Evolutionary conservation across 2,888 invertebrate genomes (phyloP).

Genomic region (Suillia variegata): DNA sequence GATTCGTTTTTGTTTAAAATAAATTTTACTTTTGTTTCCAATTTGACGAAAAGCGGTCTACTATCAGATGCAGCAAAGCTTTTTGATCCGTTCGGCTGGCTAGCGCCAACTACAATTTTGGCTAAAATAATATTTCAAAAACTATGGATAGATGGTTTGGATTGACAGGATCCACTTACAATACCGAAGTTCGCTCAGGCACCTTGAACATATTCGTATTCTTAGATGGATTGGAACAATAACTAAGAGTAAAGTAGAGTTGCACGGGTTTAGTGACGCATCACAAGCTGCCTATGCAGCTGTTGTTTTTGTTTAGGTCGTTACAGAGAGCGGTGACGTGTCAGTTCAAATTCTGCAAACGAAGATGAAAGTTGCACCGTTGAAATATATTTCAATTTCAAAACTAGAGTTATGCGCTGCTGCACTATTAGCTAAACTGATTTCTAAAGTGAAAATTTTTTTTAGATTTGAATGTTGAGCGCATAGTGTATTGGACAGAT

Average conservation of each 20-base stretch:
- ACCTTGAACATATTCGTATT: too few relatives aligned
- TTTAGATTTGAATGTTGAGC: background rate
- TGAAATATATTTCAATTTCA: conserved; percentile 16
- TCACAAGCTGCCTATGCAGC: too few relatives aligned
- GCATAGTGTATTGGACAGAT: conserved; percentile 15
- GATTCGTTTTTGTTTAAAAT: too few relatives aligned
- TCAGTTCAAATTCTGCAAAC: conserved; percentile 13
- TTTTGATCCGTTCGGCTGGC: conserved; percentile 29
- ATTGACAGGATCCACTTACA: conserved; percentile 25
- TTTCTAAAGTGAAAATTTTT: background rate
- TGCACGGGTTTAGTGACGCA: too few relatives aligned
- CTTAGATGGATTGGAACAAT: too few relatives aligned
- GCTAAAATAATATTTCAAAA: conserved; percentile 29
- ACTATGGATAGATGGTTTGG: conserved; percentile 21
- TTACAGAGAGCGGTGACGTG: conserved; percentile 4
- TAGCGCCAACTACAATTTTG: conserved; percentile 22
- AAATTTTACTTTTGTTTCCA: background rate
- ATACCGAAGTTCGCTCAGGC: too few relatives aligned
- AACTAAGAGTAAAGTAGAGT: too few relatives aligned
- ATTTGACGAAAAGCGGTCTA: conserved; percentile 12
- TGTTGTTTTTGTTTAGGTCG: too few relatives aligned
- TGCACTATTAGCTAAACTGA: conserved; percentile 9
- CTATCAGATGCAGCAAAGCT: conserved; percentile 23
- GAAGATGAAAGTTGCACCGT: conserved; percentile 18
- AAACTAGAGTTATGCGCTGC: conserved; percentile 35